Evolutionary conservation across 2,797 vertebrate species (phyloP).

Genomic region (Acropternis orthonyx): DNA sequence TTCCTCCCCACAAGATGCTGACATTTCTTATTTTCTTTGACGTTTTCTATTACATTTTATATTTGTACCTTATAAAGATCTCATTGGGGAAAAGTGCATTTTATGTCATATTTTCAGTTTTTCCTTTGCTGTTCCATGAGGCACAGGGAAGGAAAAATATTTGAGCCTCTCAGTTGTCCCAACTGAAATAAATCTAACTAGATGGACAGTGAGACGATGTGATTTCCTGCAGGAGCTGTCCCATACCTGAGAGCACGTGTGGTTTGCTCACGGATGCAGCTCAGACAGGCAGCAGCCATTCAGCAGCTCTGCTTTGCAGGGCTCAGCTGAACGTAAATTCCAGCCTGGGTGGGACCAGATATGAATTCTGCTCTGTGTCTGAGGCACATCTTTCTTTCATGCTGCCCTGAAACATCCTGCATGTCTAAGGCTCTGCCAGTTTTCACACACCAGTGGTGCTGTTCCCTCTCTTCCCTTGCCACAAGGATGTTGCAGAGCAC

Average conservation of each 20-base stretch:
- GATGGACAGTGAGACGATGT: neutral
- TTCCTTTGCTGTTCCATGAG: neutral
- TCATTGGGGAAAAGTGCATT: neutral
- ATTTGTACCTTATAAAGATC: neutral
- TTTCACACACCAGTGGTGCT: fast-evolving
- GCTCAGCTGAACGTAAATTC: neutral
- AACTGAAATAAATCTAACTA: neutral
- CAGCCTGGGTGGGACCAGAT: neutral
- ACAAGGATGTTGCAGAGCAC: neutral
- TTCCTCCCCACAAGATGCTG: neutral
- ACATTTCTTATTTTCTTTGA: neutral
- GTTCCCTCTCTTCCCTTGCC: neutral
- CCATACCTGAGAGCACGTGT: fast-evolving
- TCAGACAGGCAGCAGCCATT: neutral
- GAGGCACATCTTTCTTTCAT: neutral
- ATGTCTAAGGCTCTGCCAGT: neutral
- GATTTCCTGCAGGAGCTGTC: neutral
- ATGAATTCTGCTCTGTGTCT: neutral
- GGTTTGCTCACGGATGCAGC: neutral
- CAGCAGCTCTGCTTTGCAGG: neutral
- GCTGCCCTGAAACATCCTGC: neutral
- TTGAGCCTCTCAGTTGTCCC: neutral
- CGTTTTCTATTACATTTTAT: neutral
- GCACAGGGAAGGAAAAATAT: neutral
- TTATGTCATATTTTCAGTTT: neutral